Evolutionary conservation across 2,888 invertebrate species (phyloP).

Genomic region (Orchestes rusci): DNA sequence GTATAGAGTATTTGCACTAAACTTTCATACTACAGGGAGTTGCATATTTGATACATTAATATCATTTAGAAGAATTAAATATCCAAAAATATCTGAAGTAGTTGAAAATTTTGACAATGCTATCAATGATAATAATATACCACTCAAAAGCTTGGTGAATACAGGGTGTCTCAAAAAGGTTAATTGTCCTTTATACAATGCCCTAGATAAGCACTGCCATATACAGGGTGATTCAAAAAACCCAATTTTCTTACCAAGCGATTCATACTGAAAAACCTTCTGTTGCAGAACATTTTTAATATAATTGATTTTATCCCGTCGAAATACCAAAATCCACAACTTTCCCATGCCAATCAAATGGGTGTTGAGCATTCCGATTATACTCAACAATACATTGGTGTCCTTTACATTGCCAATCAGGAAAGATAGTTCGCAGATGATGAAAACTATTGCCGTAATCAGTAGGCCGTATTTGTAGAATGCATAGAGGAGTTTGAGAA

Average conservation of each 20-base stretch:
- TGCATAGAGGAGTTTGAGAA: constrained; percentile 10
- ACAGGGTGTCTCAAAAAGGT: too few relatives aligned
- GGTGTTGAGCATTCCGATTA: constrained; percentile 28
- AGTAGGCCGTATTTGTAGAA: constrained; percentile 13
- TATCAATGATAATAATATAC: too few relatives aligned
- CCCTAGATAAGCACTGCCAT: too few relatives aligned
- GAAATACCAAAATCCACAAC: constrained; percentile 24
- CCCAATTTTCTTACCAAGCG: constrained; percentile 6
- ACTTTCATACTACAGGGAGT: too few relatives aligned
- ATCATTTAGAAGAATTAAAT: too few relatives aligned
- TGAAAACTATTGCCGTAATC: constrained; percentile 11
- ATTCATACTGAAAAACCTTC: constrained; percentile 16
- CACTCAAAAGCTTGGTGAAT: too few relatives aligned
- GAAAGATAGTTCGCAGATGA: constrained; percentile 17
- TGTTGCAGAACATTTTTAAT: constrained; percentile 18
- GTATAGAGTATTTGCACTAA: too few relatives aligned
- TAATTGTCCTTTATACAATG: too few relatives aligned
- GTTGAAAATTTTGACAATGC: too few relatives aligned
- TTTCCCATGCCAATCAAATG: constrained; percentile 29
- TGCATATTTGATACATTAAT: too few relatives aligned
- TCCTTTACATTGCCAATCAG: constrained; percentile 13
- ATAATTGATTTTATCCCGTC: constrained; percentile 11
- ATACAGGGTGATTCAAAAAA: too few relatives aligned
- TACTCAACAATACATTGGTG: constrained; percentile 17
- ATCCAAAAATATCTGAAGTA: too few relatives aligned